Percentiles rank a stretch among this genome's conserved stretches.
phyloP scores from a whole-genome alignment of 1,140 invertebrate species.

The Tetraneura akinire region DNA sequence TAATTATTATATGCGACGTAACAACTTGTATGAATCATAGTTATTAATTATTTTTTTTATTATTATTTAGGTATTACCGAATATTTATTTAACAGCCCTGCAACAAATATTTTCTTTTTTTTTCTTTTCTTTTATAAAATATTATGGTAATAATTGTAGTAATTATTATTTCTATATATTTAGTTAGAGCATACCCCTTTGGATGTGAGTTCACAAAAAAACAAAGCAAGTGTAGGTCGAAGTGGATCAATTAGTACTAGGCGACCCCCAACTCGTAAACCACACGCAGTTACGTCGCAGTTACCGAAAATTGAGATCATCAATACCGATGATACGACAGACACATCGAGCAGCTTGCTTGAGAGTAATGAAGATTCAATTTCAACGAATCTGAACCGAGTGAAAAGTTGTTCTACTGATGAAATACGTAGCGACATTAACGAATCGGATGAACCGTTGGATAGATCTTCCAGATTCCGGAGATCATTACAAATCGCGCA shows the following conservation, averaged over 20 bases:
- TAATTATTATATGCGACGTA: too few species aligned
- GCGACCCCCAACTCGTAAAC: constrained; percentile 60
- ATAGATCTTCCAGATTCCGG: constrained; percentile 19
- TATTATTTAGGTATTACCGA: too few species aligned
- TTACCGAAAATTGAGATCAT: background rate
- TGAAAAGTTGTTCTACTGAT: constrained; percentile 44
- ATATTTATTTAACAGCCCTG: background rate
- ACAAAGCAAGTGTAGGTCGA: constrained; percentile 61
- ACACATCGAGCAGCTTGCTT: background rate
- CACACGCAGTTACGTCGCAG: constrained; percentile 54
- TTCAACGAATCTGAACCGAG: constrained; percentile 5
- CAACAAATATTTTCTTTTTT: background rate
- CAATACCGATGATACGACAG: background rate
- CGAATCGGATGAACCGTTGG: background rate
- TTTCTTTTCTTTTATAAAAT: too few species aligned
- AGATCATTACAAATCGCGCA: constrained; percentile 2
- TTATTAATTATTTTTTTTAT: too few species aligned
- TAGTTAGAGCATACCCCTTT: constrained; percentile 61
- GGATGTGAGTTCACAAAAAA: constrained; percentile 61
- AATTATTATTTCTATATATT: constrained; percentile 49
- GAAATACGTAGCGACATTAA: constrained; percentile 20
- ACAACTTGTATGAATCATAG: too few species aligned
- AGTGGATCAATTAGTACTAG: constrained; percentile 60
- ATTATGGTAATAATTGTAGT: too few species aligned
- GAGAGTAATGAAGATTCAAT: background rate